Base-by-base conservation (phyloP, 2,888 invertebrate genomes). In the Chironomus riparius region DNA sequence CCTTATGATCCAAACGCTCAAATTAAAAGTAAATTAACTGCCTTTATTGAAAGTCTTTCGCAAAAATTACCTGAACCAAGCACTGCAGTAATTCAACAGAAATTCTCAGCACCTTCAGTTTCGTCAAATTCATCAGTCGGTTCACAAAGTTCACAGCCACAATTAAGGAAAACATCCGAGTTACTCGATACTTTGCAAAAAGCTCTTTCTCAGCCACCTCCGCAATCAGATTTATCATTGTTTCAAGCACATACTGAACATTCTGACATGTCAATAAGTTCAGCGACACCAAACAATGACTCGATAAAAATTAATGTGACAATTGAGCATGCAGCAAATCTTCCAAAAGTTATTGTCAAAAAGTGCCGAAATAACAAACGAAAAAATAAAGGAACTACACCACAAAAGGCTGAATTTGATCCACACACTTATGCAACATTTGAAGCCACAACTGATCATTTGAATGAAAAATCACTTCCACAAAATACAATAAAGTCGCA, bases 381-480 rank as follows among this genome's bases (percentile, higher is more conserved):
- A 82, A 80, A 80, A 79, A 78, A 21, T 76, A 6, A 78, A 65
- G 77, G 78, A 21, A 78, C 78, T 22, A 7, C 68, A n/a, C 24
- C 62, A 68, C 48, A 76, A 84, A 47, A 77, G 72, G 80, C 86
- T 73, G 82, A 83, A 21, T 82, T 86, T 13, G 84, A 87, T 70
- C 88, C 88, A 10, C 87, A 86, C 79, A 86, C 87, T 61, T 89
- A 89, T 79, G 89, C 89, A 10, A 87, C 87, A 70, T 89, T 89
- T 80, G 88, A 88, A 80, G 85, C 86, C 3, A 78, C 80, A 47
- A 81, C 80, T 2, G 81, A 80, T 47, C n/a, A 38, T 13, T 22
- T 79, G 76, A 70, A 76, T 18, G 70, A 68, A 21, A 78, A 77
- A 22, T 80, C 81, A 38, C 78, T 80, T 70, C 81, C 81, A 2